Evolutionary conservation across 2,888 invertebrate species (phyloP).

Genomic region (Volucella zonaria): DNA sequence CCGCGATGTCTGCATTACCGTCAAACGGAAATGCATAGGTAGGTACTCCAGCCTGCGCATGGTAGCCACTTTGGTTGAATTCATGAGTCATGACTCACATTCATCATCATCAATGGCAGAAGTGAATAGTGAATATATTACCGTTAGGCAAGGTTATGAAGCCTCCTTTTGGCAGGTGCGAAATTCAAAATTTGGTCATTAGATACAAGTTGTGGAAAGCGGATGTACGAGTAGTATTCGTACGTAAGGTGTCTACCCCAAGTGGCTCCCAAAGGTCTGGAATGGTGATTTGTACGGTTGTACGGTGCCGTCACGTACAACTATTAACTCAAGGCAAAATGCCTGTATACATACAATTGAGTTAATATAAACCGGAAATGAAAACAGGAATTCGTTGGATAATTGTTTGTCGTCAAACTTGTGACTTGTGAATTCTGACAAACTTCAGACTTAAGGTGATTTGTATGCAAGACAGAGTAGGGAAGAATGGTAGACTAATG

Average conservation of each 20-base stretch:
- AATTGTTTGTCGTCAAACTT: background rate
- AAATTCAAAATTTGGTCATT: background rate
- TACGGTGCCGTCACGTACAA: constrained; percentile 37
- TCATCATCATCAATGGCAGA: background rate
- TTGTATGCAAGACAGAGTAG: constrained; percentile 7
- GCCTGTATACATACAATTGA: constrained; percentile 1
- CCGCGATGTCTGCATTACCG: constrained; percentile 13
- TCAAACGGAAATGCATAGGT: constrained; percentile 53
- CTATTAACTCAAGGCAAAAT: constrained; percentile 34
- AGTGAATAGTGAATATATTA: background rate
- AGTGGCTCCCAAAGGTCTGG: constrained; percentile 20
- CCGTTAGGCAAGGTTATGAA: background rate
- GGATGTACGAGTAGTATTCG: constrained; percentile 10
- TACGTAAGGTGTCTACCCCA: too few relatives aligned
- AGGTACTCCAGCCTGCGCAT: constrained; percentile 52
- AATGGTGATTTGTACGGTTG: background rate
- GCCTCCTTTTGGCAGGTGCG: background rate
- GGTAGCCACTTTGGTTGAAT: constrained; percentile 1
- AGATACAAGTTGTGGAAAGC: background rate
- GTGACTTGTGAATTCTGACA: too few relatives aligned
- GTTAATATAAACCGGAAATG: constrained; percentile 39
- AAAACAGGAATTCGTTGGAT: background rate
- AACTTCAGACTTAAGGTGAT: background rate
- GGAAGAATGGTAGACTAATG: background rate
- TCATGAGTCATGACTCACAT: constrained; percentile 5